A percentile compares a stretch with the other conserved stretches of the same genome.
These are phyloP conservation scores for Pemphredon lugubris DNA, from an alignment of 2,888 invertebrate genomes.

Conservation along the genomic window DNA sequence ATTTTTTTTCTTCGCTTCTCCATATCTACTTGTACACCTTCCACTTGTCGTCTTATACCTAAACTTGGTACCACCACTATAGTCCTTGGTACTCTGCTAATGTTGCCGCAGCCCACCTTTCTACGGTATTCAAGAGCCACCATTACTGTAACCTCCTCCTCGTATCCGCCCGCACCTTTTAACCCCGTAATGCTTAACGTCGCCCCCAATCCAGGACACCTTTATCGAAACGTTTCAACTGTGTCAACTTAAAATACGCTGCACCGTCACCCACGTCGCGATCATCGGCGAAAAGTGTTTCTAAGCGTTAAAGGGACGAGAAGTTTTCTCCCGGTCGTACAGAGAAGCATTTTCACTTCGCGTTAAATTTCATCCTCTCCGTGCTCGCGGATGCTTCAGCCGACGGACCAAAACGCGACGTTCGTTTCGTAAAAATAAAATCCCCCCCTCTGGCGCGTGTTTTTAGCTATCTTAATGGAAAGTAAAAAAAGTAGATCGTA, in stretches of 20 bases:
- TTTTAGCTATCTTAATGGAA: too few relatives aligned
- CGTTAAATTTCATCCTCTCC: too few relatives aligned
- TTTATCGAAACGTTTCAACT: constrained; percentile 39
- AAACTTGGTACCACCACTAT: constrained; percentile 53
- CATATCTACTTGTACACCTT: constrained; percentile 61
- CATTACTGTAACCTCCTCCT: constrained; percentile 5
- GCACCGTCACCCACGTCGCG: constrained; percentile 32
- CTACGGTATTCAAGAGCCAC: constrained; percentile 40
- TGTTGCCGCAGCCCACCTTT: constrained; percentile 44
- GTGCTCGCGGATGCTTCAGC: too few relatives aligned
- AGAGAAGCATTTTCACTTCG: too few relatives aligned
- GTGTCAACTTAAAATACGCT: constrained; percentile 26
- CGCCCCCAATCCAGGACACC: constrained; percentile 40
- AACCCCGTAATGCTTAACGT: constrained; percentile 54
- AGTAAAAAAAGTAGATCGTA: too few relatives aligned
- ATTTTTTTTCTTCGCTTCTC: constrained; percentile 61
- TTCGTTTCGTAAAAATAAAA: too few relatives aligned
- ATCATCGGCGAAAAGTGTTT: constrained; percentile 50
- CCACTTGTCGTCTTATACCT: constrained; percentile 64
- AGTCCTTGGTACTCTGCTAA: constrained; percentile 60
- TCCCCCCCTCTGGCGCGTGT: too few relatives aligned
- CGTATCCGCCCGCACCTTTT: constrained; percentile 10
- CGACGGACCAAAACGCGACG: too few relatives aligned
- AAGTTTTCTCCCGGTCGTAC: background rate
- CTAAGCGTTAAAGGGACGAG: too few relatives aligned